Conservation (phyloP, 2,113 vertebrate genomes). For the Misgurnus mizolepis region DNA sequence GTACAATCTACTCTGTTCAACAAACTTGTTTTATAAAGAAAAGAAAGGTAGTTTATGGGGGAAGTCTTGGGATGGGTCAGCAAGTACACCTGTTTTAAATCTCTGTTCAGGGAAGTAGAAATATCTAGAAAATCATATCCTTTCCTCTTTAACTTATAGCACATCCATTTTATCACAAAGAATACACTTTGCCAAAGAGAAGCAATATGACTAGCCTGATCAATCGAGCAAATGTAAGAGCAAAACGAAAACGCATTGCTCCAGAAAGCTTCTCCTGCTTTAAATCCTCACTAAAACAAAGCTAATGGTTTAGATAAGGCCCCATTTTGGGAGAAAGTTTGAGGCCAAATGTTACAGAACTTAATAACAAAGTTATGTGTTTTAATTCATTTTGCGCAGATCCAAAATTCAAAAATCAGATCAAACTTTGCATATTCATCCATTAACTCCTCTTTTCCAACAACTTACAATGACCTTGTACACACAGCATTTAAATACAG, state of each 20-base stretch:
- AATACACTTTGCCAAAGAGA: conserved; percentile 12
- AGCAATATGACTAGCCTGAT: conserved; percentile 33
- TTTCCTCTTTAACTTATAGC: conserved; percentile 1
- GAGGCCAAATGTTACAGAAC: neutral
- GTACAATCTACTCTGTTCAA: conserved; percentile 2
- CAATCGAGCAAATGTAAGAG: conserved; percentile 22
- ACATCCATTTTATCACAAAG: neutral
- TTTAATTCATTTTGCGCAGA: neutral
- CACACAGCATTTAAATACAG: too few species aligned
- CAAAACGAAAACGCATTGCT: conserved; percentile 21
- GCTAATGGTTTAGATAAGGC: too few species aligned
- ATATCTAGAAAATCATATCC: conserved; percentile 21
- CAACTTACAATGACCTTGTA: too few species aligned
- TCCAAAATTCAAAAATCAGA: too few species aligned
- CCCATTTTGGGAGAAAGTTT: neutral
- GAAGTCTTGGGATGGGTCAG: conserved; percentile 9
- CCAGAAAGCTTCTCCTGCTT: neutral
- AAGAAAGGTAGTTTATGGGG: conserved; percentile 41
- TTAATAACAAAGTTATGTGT: too few species aligned
- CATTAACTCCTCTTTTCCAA: too few species aligned
- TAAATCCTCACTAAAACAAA: conserved; percentile 23
- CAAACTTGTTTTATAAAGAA: conserved; percentile 34
- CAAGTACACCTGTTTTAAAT: conserved; percentile 54
- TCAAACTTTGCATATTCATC: too few species aligned
- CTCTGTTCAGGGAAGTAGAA: conserved; percentile 17